Evolutionary conservation across 2,113 vertebrate species (phyloP).

Genomic region (Prunella himalayana): DNA sequence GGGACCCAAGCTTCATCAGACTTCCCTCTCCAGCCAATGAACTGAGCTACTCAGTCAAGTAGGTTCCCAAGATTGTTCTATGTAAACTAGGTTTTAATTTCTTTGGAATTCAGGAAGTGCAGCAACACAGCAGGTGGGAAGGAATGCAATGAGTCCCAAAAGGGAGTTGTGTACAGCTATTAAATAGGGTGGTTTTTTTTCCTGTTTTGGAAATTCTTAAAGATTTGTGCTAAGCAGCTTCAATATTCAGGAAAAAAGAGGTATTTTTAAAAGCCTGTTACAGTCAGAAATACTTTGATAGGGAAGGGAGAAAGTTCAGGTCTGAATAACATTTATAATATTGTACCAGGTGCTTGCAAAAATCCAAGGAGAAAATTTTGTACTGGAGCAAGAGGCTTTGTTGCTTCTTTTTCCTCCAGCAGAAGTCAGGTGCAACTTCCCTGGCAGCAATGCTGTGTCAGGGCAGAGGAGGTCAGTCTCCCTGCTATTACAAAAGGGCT

Average conservation of each 20-base stretch:
- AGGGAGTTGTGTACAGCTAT: slow-evolving; percentile 10
- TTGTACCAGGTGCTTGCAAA: not conserved
- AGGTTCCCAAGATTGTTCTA: slow-evolving; percentile 11
- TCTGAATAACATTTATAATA: not conserved
- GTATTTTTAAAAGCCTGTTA: slow-evolving; percentile 12
- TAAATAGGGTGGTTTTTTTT: not conserved
- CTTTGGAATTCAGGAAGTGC: slow-evolving; percentile 56
- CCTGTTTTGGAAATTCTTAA: slow-evolving; percentile 56
- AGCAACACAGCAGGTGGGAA: slow-evolving; percentile 10
- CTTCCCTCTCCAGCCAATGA: not conserved
- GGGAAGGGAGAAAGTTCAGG: not conserved
- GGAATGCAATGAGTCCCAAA: slow-evolving; percentile 40
- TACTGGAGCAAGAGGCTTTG: not conserved
- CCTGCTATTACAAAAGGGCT: not conserved
- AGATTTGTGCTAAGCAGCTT: not conserved
- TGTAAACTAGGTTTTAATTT: slow-evolving; percentile 20
- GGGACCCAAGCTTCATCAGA: not conserved
- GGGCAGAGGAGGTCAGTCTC: not conserved
- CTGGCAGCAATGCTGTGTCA: not conserved
- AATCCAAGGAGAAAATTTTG: not conserved
- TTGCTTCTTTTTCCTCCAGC: not conserved
- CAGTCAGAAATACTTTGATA: not conserved
- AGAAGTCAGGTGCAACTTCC: not conserved
- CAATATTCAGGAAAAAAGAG: not conserved
- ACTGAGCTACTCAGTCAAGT: not conserved